Evolutionary conservation across 2,797 vertebrate genomes (phyloP).

Genomic region (Leuciscus waleckii): DNA sequence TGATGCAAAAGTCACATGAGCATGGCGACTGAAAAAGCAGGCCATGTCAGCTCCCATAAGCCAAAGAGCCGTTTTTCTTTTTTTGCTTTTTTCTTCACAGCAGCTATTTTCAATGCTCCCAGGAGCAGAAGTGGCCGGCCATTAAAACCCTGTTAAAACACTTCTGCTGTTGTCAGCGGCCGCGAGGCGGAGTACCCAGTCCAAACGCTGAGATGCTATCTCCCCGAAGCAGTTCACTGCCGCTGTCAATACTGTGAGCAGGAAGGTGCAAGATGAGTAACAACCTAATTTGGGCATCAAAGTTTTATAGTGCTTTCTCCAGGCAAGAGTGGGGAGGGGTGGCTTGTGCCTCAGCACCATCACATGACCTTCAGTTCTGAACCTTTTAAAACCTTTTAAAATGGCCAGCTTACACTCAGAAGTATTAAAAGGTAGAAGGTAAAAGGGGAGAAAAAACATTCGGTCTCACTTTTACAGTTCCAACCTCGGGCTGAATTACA

Average conservation of each 20-base stretch:
- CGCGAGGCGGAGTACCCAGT: slow-evolving; percentile 84
- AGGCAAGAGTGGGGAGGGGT: slow-evolving; percentile 71
- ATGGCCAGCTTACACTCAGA: slow-evolving; percentile 62
- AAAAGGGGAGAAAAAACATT: slow-evolving; percentile 50
- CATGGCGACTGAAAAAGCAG: slow-evolving; percentile 79
- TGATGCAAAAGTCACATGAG: slow-evolving; percentile 69
- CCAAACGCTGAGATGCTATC: slow-evolving; percentile 82
- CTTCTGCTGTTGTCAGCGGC: slow-evolving; percentile 96
- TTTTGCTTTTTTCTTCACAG: slow-evolving; percentile 53
- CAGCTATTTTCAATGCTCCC: slow-evolving; percentile 90
- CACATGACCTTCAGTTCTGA: slow-evolving; percentile 78
- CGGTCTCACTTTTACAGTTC: slow-evolving; percentile 76
- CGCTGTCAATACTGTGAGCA: slow-evolving; percentile 98
- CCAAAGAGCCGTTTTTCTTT: slow-evolving; percentile 65
- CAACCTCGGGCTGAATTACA: slow-evolving; percentile 79
- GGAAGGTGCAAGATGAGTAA: slow-evolving; percentile 95
- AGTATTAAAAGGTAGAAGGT: slow-evolving; percentile 60
- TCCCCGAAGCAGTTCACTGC: slow-evolving; percentile 84
- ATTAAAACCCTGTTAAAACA: slow-evolving; percentile 99
- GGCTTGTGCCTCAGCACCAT: slow-evolving; percentile 74
- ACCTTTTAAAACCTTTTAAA: slow-evolving; percentile 78
- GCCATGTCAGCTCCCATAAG: slow-evolving; percentile 85
- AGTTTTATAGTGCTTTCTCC: slow-evolving; percentile 89
- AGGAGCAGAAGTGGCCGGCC: slow-evolving; percentile 86
- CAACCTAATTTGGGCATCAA: slow-evolving; percentile 98